phyloP scores from a whole-genome alignment of 2,113 vertebrate species.

The Pachypanchax playfairii region DNA sequence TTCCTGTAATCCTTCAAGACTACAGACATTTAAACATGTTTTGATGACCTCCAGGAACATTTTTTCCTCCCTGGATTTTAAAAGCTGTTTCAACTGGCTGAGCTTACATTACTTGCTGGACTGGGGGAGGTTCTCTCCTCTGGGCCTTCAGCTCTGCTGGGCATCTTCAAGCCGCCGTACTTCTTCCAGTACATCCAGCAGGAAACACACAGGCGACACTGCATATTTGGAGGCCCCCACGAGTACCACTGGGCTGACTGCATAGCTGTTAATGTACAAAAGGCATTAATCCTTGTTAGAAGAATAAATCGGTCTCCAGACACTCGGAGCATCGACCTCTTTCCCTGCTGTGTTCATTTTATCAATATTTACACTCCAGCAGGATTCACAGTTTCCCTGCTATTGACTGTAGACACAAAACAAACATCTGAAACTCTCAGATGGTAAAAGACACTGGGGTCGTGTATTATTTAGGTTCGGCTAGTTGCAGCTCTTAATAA shows the following conservation, averaged over 20 bases:
- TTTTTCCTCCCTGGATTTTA: background rate
- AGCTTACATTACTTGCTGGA: slow-evolving; percentile 84
- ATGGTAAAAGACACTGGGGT: background rate
- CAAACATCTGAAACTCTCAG: slow-evolving; percentile 11
- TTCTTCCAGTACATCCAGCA: slow-evolving; percentile 99
- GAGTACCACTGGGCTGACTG: slow-evolving; percentile 98
- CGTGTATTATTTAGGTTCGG: background rate
- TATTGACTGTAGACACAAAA: background rate
- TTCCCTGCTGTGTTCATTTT: background rate
- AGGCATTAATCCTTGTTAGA: slow-evolving; percentile 17
- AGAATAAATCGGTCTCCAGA: slow-evolving; percentile 7
- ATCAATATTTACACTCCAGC: slow-evolving; percentile 14
- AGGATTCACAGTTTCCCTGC: background rate
- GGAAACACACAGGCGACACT: slow-evolving; percentile 92
- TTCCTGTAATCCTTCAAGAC: background rate
- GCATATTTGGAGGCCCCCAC: slow-evolving; percentile 99
- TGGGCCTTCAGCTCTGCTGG: slow-evolving; percentile 88
- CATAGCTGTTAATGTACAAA: slow-evolving; percentile 79
- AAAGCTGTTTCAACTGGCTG: background rate
- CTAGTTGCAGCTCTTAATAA: background rate
- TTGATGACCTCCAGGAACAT: background rate
- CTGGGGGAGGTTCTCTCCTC: slow-evolving; percentile 88
- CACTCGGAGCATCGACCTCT: slow-evolving; percentile 15
- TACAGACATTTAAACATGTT: background rate
- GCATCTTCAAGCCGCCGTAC: slow-evolving; percentile 97